Conservation (phyloP, 2,888 invertebrate species). For the Sinopyrophorus schimmeli region DNA sequence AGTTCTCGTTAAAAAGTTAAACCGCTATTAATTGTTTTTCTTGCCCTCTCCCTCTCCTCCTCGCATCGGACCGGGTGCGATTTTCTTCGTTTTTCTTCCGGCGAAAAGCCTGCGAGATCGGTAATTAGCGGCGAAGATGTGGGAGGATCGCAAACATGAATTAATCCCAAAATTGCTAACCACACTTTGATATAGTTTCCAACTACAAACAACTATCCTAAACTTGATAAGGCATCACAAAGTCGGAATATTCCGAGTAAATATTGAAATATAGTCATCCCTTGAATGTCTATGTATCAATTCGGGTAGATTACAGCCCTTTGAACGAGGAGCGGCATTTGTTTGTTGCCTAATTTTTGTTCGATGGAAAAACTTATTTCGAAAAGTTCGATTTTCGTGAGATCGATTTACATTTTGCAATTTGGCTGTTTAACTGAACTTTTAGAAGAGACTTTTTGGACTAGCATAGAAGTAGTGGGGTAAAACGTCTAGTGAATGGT, state of each 20-base stretch:
- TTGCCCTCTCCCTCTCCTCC: not conserved
- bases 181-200: conserved; percentile 24
- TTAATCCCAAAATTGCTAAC: conserved; percentile 26
- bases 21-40: conserved; percentile 26
- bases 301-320: conserved; percentile 14
- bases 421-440: too few relatives aligned
- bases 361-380: too few relatives aligned
- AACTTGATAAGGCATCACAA: conserved; percentile 30
- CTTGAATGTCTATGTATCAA: conserved; percentile 32
- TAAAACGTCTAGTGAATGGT: too few relatives aligned
- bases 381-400: too few relatives aligned
- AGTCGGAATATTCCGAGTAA: conserved; percentile 32
- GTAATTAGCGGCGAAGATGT: not conserved
- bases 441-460: too few relatives aligned
- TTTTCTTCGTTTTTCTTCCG: not conserved
- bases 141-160: conserved; percentile 6
- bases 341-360: too few relatives aligned
- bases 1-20: conserved; percentile 32
- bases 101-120: not conserved
- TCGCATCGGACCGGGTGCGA: not conserved
- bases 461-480: too few relatives aligned
- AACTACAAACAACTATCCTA: conserved; percentile 28
- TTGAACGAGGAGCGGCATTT: conserved; percentile 25
- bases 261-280: conserved; percentile 34
- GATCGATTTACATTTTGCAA: too few relatives aligned